Percentiles rank a stretch among this genome's conserved stretches.
These are phyloP conservation scores for Drosophila mayri DNA, from an alignment of 1,140 invertebrate species.

Conservation along the genomic window DNA sequence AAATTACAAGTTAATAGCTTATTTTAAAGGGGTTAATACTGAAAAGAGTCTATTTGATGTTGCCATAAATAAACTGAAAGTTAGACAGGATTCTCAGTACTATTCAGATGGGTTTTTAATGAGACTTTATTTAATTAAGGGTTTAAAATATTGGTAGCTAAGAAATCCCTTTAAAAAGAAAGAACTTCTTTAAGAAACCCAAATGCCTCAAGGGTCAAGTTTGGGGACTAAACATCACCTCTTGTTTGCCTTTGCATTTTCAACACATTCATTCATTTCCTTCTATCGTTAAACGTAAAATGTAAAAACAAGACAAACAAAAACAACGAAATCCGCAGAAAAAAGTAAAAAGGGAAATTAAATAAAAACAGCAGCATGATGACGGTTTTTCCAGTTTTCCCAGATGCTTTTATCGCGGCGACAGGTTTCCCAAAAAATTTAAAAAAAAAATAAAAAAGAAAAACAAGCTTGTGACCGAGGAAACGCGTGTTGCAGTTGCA, in stretches of 20 bases:
- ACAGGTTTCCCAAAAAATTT: constrained; percentile 55
- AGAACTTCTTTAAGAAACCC: not conserved
- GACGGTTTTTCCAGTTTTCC: constrained; percentile 68
- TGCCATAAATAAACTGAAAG: not conserved
- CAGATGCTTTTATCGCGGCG: constrained; percentile 63
- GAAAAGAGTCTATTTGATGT: not conserved
- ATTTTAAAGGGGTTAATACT: not conserved
- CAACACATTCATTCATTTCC: constrained; percentile 74
- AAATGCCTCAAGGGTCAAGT: constrained; percentile 1
- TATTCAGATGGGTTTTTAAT: not conserved
- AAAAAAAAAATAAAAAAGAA: constrained; percentile 16
- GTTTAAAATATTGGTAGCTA: not conserved
- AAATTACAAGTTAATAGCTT: not conserved
- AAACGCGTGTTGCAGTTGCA: constrained; percentile 57
- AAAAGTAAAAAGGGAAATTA: constrained; percentile 49
- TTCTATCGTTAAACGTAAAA: constrained; percentile 70
- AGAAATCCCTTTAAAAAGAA: not conserved
- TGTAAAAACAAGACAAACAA: constrained; percentile 27
- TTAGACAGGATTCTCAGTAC: not conserved
- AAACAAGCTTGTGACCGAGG: constrained; percentile 51
- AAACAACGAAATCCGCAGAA: constrained; percentile 19
- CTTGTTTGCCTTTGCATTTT: constrained; percentile 43
- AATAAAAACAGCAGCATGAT: constrained; percentile 60
- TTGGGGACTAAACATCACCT: constrained; percentile 42
- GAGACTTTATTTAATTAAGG: not conserved